These are phyloP conservation scores for Nesidiocoris tenuis DNA, from an alignment of 2,888 invertebrate species.

Conservation along the genomic window DNA sequence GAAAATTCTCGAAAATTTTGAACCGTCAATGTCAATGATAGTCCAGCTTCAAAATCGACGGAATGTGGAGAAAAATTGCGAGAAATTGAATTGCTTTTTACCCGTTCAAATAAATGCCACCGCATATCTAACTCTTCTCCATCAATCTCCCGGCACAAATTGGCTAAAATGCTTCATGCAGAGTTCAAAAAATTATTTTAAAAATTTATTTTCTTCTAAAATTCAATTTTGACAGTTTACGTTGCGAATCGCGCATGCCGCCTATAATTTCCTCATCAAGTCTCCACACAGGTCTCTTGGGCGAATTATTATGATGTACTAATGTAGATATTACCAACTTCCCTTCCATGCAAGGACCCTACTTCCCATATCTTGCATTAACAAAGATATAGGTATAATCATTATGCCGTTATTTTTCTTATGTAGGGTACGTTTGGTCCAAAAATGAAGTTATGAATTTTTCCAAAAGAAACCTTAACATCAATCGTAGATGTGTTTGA, in stretches of 20 bases:
- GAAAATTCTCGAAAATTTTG: not conserved
- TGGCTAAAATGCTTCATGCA: no score
- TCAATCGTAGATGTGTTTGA: constrained; percentile 11
- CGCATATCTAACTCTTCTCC: no score
- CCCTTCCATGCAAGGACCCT: constrained; percentile 18
- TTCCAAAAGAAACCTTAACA: constrained; percentile 4
- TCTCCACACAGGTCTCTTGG: constrained; percentile 31
- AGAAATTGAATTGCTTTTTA: no score
- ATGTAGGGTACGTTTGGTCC: constrained; percentile 36
- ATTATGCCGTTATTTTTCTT: constrained; percentile 25
- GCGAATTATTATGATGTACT: not conserved
- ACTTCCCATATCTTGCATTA: constrained; percentile 19
- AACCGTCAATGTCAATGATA: constrained; percentile 3
- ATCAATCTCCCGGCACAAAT: no score
- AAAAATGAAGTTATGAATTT: constrained; percentile 14
- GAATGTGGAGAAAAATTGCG: no score
- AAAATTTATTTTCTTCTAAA: no score
- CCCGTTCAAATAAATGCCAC: no score
- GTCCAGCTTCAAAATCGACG: constrained; percentile 15
- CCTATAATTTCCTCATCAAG: no score
- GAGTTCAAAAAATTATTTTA: no score
- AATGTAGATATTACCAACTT: constrained; percentile 7
- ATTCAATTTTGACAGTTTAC: no score
- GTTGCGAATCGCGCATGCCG: no score
- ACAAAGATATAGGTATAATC: not conserved